phyloP scores from a whole-genome alignment of 2,797 vertebrate species.

The Gallinago solitaria region DNA sequence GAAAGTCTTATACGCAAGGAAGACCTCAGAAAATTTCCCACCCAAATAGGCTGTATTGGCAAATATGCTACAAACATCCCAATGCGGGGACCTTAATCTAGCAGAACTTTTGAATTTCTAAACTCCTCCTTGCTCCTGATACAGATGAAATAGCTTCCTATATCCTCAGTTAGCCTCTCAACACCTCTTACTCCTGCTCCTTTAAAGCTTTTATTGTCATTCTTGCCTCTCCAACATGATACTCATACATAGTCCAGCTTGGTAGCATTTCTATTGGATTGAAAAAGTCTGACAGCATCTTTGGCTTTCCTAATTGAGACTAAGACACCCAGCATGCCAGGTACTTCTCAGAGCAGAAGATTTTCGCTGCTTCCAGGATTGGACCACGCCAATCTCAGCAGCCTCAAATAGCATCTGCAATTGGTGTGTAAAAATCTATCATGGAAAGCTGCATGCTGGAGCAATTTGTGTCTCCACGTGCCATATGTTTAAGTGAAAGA shows the following conservation, averaged over 20 bases:
- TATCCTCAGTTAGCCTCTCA: neutral
- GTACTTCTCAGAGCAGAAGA: neutral
- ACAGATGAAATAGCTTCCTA: neutral
- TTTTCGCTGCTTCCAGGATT: conserved; percentile 9
- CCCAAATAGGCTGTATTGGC: neutral
- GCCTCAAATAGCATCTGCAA: conserved; percentile 15
- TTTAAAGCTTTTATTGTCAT: neutral
- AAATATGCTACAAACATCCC: neutral
- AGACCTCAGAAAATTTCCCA: neutral
- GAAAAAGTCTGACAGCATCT: neutral
- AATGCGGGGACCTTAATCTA: neutral
- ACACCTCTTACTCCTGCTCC: neutral
- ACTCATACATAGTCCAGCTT: neutral
- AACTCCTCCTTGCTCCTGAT: neutral
- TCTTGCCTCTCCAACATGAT: neutral
- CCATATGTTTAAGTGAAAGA: conserved; percentile 60
- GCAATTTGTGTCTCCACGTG: conserved; percentile 31
- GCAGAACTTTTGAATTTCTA: neutral
- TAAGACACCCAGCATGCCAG: neutral
- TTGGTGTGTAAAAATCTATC: conserved; percentile 33
- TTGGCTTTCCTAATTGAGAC: conserved; percentile 2
- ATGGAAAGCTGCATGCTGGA: conserved; percentile 4
- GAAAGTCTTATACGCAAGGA: neutral
- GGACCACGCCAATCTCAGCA: neutral
- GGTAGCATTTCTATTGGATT: neutral